A percentile compares a stretch with the other conserved stretches of the same genome.
Evolutionary conservation across 2,797 vertebrate species (phyloP).

Genomic region (Takifugu rubripes): DNA sequence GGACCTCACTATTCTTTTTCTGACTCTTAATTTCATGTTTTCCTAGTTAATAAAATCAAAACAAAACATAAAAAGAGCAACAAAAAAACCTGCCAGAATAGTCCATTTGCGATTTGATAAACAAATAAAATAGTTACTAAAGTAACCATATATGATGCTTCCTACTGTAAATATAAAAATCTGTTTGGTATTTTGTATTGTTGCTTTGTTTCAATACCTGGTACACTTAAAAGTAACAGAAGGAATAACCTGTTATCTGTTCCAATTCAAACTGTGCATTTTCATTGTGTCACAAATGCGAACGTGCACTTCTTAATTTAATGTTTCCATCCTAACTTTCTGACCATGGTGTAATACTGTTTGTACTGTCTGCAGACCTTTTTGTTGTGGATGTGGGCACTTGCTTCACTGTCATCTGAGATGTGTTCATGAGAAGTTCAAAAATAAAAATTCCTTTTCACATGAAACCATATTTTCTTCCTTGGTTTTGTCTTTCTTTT

Average conservation of each 20-base stretch:
- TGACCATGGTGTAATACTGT: slow-evolving; percentile 33
- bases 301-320: slow-evolving; percentile 54
- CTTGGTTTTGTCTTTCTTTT: neutral
- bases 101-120: slow-evolving; percentile 4
- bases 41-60: neutral
- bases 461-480: slow-evolving; percentile 18
- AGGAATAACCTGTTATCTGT: slow-evolving; percentile 25
- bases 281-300: slow-evolving; percentile 37
- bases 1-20: neutral
- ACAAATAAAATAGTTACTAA: neutral
- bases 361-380: slow-evolving; percentile 42
- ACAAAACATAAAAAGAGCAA: too few species aligned
- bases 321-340: slow-evolving; percentile 51
- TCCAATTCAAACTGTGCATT: slow-evolving; percentile 31
- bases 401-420: slow-evolving; percentile 44
- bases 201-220: slow-evolving; percentile 21
- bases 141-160: slow-evolving; percentile 12
- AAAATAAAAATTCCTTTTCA: slow-evolving; percentile 65
- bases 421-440: slow-evolving; percentile 37
- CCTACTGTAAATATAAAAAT: slow-evolving; percentile 41
- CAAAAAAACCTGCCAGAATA: neutral
- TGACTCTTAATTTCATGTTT: neutral
- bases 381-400: slow-evolving; percentile 36
- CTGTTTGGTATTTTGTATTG: slow-evolving; percentile 22
- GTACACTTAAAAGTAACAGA: slow-evolving; percentile 24